A percentile compares a stretch with the other conserved stretches of the same genome.
Evolutionary conservation across 2,113 vertebrate genomes (phyloP).

Genomic region (Heterochromis multidens): DNA sequence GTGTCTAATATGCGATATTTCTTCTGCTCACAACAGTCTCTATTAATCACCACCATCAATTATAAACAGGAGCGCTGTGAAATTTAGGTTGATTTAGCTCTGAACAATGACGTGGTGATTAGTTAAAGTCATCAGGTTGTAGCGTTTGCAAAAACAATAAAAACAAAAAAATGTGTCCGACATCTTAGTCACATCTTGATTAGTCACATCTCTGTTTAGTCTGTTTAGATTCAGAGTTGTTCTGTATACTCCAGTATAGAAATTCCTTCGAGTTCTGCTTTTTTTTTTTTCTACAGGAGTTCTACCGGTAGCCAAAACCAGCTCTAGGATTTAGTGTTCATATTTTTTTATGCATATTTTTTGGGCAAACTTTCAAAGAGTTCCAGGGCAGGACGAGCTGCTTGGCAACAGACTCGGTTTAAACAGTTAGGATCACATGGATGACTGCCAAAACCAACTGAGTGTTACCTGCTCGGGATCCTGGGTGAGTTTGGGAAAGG

Average conservation of each 20-base stretch:
- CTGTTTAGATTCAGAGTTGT: slow-evolving; percentile 57
- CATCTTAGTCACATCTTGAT: slow-evolving; percentile 59
- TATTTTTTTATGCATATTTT: slow-evolving; percentile 31
- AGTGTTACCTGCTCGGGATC: slow-evolving; percentile 64
- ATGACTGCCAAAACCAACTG: slow-evolving; percentile 61
- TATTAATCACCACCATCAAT: not conserved
- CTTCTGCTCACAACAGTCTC: not conserved
- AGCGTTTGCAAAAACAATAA: slow-evolving; percentile 1
- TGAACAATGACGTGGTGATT: slow-evolving; percentile 1
- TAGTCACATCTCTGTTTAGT: slow-evolving; percentile 66
- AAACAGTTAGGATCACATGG: slow-evolving; percentile 54
- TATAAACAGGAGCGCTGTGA: not conserved
- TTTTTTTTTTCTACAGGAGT: not conserved
- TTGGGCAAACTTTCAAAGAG: slow-evolving; percentile 38
- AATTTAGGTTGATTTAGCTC: not conserved
- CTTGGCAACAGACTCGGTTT: slow-evolving; percentile 52
- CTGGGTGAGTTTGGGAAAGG: slow-evolving; percentile 53
- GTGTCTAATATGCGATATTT: slow-evolving; percentile 23
- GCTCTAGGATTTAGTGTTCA: not conserved
- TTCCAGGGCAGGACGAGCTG: slow-evolving; percentile 40
- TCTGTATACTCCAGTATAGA: slow-evolving; percentile 10
- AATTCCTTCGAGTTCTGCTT: slow-evolving; percentile 43
- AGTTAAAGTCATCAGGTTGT: slow-evolving; percentile 18
- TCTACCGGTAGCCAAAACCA: not conserved
- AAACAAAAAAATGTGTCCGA: slow-evolving; percentile 9